These are phyloP conservation scores for Chinchilla lanigera DNA, from an alignment of 2,113 vertebrate species.

Conservation along the genomic window DNA sequence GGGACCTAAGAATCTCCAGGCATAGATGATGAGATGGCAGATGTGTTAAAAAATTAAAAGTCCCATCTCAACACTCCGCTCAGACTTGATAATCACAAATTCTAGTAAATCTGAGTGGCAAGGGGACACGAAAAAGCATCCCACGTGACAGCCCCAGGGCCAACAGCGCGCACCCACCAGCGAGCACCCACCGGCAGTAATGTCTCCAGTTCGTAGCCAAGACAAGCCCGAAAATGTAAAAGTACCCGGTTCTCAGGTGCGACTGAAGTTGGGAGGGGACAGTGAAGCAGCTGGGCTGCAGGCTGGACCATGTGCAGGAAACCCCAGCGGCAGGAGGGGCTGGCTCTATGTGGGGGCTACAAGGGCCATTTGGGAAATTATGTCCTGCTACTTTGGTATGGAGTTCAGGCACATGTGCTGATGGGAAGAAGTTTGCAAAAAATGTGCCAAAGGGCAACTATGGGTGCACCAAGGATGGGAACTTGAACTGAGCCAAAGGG, in stretches of 20 bases:
- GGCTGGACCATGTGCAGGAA: not conserved
- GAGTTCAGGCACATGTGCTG: conserved; percentile 2
- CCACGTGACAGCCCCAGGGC: conserved; percentile 49
- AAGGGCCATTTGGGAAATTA: not conserved
- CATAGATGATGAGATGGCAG: not conserved
- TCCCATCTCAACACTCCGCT: not conserved
- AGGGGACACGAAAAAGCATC: conserved; percentile 30
- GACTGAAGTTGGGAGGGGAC: not conserved
- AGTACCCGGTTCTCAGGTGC: conserved; percentile 65
- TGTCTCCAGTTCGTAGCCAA: conserved; percentile 67
- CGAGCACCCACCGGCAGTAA: conserved; percentile 68
- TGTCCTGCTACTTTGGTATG: not conserved
- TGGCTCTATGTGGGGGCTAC: not conserved
- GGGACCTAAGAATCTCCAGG: conserved; percentile 28
- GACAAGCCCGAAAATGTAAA: conserved; percentile 68
- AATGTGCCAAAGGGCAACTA: not conserved
- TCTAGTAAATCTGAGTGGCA: conserved; percentile 57
- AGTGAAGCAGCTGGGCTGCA: not conserved
- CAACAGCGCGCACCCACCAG: conserved; percentile 62
- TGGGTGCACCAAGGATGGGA: not conserved
- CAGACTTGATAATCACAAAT: conserved; percentile 63
- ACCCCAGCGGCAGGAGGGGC: not conserved
- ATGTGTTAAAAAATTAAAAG: not conserved
- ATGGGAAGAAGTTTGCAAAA: not conserved
- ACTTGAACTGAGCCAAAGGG: not conserved